Evolutionary conservation across 2,888 invertebrate genomes (phyloP).

Genomic region (Rhingia rostrata): DNA sequence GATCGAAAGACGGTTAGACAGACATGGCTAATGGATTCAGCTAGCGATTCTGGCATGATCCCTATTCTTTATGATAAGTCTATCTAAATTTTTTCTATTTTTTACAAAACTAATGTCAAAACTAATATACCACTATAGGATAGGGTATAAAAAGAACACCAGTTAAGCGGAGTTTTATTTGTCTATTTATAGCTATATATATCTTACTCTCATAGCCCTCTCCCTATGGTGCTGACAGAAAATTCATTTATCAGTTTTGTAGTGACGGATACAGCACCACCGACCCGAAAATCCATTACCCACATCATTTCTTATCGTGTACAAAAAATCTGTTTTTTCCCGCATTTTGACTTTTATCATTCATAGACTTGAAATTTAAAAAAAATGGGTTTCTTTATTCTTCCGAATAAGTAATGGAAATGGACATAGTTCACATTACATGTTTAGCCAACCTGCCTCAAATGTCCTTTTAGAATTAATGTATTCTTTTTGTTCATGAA

Average conservation of each 20-base stretch:
- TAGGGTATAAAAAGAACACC: constrained; percentile 3
- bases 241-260: constrained; percentile 69
- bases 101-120: too few species aligned
- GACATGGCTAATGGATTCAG: too few species aligned
- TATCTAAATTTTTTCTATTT: too few species aligned
- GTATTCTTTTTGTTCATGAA: constrained; percentile 52
- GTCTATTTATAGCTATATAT: constrained; percentile 22
- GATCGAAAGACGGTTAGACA: too few species aligned
- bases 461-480: constrained; percentile 73
- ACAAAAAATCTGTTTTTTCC: constrained; percentile 59
- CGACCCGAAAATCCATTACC: constrained; percentile 70
- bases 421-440: constrained; percentile 31
- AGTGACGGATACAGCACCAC: constrained; percentile 57
- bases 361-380: constrained; percentile 37
- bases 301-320: constrained; percentile 67
- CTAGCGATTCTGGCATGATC: too few species aligned
- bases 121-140: too few species aligned
- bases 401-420: constrained; percentile 38
- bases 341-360: constrained; percentile 71
- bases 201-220: constrained; percentile 9
- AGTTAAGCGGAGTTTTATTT: constrained; percentile 43
- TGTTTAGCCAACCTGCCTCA: constrained; percentile 71
- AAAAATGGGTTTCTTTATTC: constrained; percentile 36
- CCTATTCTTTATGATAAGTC: too few species aligned
- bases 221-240: constrained; percentile 63